Conservation (phyloP, 2,888 invertebrate genomes). For the Eupithecia subumbrata region DNA sequence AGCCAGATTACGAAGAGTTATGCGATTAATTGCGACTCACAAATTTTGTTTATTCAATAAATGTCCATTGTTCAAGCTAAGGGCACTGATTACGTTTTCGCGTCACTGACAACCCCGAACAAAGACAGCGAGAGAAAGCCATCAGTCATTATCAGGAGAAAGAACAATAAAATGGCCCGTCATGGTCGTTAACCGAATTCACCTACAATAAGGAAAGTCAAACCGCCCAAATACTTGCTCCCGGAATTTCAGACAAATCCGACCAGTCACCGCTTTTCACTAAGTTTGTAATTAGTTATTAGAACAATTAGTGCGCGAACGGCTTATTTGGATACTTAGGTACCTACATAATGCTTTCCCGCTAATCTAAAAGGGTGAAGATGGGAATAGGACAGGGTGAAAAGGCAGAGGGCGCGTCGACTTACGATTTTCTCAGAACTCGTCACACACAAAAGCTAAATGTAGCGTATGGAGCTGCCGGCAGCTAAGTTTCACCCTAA, state of each 20-base stretch:
- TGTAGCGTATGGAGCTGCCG: conserved; percentile 2
- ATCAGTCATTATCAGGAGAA: conserved; percentile 80
- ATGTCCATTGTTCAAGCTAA: conserved; percentile 65
- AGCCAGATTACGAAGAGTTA: conserved; percentile 8
- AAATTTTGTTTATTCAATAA: conserved; percentile 58
- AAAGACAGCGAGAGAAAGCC: conserved; percentile 77
- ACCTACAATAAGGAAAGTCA: conserved; percentile 64
- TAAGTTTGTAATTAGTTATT: conserved; percentile 58
- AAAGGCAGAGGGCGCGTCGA: conserved; percentile 9
- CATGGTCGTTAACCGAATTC: conserved; percentile 78
- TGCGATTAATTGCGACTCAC: conserved; percentile 52
- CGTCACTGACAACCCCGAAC: conserved; percentile 76
- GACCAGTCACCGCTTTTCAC: conserved; percentile 58
- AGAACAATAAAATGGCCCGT: conserved; percentile 78
- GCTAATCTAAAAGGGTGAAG: conserved; percentile 6
- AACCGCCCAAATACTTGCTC: conserved; percentile 59
- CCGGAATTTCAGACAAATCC: conserved; percentile 63
- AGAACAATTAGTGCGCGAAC: conserved; percentile 54
- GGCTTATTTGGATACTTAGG: conserved; percentile 26
- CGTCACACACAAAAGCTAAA: conserved; percentile 16
- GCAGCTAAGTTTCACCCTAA: conserved; percentile 21
- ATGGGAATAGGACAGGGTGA: conserved; percentile 2
- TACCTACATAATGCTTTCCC: neutral
- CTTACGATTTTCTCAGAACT: conserved; percentile 16
- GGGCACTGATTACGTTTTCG: conserved; percentile 77